These are phyloP conservation scores for Bubo blakistoni DNA, from an alignment of 2,113 vertebrate genomes.

Conservation along the genomic window DNA sequence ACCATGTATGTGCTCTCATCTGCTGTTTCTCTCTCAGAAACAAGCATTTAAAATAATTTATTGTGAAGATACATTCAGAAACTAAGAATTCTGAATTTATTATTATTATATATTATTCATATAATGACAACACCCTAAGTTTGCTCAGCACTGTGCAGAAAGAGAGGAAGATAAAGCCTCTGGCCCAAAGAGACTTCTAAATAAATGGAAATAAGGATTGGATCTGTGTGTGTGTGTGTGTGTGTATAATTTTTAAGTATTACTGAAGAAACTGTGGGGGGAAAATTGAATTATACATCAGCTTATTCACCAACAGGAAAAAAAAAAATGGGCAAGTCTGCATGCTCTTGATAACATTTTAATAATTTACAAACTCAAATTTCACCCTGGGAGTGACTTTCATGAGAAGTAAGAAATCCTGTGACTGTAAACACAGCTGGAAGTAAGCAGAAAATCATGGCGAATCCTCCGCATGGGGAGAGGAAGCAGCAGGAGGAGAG, in stretches of 20 bases:
- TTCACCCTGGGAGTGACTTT: slow-evolving; percentile 62
- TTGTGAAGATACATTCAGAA: background rate
- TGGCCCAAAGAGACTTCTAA: slow-evolving; percentile 31
- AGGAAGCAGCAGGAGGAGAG: background rate
- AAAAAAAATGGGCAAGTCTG: slow-evolving; percentile 26
- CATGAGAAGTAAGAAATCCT: slow-evolving; percentile 34
- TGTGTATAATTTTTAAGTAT: slow-evolving; percentile 28
- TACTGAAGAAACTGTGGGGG: slow-evolving; percentile 43
- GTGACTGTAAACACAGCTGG: slow-evolving; percentile 49
- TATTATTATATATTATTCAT: slow-evolving; percentile 50
- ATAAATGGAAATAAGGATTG: slow-evolving; percentile 50
- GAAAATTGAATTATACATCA: slow-evolving; percentile 62
- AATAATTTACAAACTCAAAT: slow-evolving; percentile 69
- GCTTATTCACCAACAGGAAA: slow-evolving; percentile 40
- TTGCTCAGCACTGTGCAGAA: background rate
- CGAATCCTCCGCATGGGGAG: background rate
- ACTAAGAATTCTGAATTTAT: background rate
- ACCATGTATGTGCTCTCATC: background rate
- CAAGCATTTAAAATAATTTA: background rate
- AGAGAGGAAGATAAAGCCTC: slow-evolving; percentile 10
- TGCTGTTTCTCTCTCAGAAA: background rate
- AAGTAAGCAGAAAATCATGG: background rate
- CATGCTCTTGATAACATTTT: slow-evolving; percentile 67
- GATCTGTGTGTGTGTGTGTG: background rate
- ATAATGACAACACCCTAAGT: background rate